phyloP scores from a whole-genome alignment of 2,797 vertebrate species.

The Adrianichthys oophorus region DNA sequence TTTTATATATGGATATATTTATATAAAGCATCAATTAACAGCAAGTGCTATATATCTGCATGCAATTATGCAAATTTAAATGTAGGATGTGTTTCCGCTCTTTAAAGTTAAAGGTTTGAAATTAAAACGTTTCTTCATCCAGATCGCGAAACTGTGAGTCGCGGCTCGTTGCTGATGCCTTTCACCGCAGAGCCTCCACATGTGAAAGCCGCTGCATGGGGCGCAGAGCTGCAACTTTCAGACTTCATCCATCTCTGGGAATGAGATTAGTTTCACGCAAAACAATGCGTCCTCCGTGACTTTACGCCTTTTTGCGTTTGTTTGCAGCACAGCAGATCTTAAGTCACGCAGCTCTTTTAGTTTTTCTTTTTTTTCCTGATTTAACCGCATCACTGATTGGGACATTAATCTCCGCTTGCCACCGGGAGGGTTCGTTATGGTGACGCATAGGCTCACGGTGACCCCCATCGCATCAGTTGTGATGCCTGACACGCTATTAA shows the following conservation, averaged over 20 bases:
- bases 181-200: not conserved
- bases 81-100: no score
- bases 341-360: constrained; percentile 16
- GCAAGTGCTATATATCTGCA: not conserved
- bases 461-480: constrained; percentile 72
- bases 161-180: no score
- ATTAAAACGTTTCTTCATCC: not conserved
- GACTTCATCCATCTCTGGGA: constrained; percentile 12
- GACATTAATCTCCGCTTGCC: constrained; percentile 57
- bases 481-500: constrained; percentile 73
- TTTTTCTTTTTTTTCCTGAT: constrained; percentile 13
- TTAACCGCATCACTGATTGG: constrained; percentile 63
- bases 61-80: no score
- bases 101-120: not conserved
- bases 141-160: not conserved
- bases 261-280: not conserved
- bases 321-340: constrained; percentile 4
- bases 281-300: not conserved
- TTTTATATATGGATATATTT: no score
- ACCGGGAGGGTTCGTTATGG: constrained; percentile 66
- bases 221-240: constrained; percentile 1
- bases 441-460: constrained; percentile 73
- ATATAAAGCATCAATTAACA: constrained; percentile 2
- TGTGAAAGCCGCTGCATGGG: not conserved
- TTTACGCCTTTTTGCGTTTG: not conserved